Evolutionary conservation across 1,140 invertebrate species (phyloP), one percentile per base, ranked within the genome.

Genomic region (Wasmannia auropunctata): DNA sequence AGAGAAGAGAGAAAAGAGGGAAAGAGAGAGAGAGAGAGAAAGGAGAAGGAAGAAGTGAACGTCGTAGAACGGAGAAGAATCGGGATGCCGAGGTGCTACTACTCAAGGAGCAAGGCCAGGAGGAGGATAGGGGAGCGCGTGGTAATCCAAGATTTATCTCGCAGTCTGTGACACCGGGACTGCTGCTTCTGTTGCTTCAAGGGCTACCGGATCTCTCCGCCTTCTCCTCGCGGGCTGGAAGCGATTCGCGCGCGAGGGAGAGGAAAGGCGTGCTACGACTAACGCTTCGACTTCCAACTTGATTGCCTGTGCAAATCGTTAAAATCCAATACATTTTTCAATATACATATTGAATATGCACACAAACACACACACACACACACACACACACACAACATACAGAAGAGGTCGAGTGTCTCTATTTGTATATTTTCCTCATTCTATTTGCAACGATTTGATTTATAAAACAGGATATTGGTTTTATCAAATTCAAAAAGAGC

Each of bases 111-210:
- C 84, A 72, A 74, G 70, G 74, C 51, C 69, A 75, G n/a, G 65
- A 74, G 65, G 72, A 51, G 69, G 60, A 28, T 67, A 67, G 62
- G 74, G 34, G 25, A 70, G 65, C 65, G 67, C 67, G 91, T 92
- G 92, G 92, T 95, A 95, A 95, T 95, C 94, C 94, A 93, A 94
- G 94, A 94, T 94, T 94, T 95, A 95, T 95, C 93, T 93, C 91
- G 88, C 69, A 88, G 92, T 88, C 90, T 91, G 85, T 88, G 90
- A 93, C 88, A 87, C 84, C 74, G 77, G 86, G 85, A 88, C 89
- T 90, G 87, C 79, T 86, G 65, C 70, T 70, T 80, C 62, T 88
- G 86, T 83, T 74, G 69, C 89, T 90, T 87, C 83, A 77, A 83
- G 89, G 90, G 87, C 89, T 87, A 88, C 85, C 85, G 88, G 83